Evolutionary conservation across 2,888 invertebrate species (phyloP).

Genomic region (Argyra leucocephala): DNA sequence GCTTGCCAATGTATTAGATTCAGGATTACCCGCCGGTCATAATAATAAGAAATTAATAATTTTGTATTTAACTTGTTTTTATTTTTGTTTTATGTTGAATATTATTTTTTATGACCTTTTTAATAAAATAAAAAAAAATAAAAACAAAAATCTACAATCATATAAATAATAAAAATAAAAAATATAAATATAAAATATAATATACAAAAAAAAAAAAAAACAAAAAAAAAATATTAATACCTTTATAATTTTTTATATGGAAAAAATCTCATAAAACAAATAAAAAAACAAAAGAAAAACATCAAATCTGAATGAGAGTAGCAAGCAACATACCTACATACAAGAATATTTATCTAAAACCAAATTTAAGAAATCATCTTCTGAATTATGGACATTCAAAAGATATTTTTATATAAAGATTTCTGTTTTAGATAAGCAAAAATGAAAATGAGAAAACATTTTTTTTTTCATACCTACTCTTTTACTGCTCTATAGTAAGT

Average conservation of each 20-base stretch:
- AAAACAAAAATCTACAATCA: not conserved
- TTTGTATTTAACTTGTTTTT: not conserved
- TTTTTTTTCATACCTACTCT: too few relatives aligned
- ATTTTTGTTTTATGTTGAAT: not conserved
- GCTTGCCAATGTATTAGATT: not conserved
- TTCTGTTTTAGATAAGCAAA: not conserved
- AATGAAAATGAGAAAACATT: not conserved
- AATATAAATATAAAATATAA: too few relatives aligned
- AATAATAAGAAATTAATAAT: too few relatives aligned
- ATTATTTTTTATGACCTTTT: slow-evolving; percentile 3
- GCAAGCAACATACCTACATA: not conserved
- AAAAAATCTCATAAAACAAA: not conserved
- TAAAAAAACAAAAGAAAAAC: not conserved
- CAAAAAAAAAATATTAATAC: not conserved
- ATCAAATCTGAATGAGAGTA: not conserved
- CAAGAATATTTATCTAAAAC: not conserved
- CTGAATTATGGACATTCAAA: not conserved
- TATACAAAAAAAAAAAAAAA: not conserved
- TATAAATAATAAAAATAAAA: not conserved
- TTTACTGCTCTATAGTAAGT: too few relatives aligned
- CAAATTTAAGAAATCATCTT: not conserved
- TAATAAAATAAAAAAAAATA: too few relatives aligned
- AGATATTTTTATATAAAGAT: slow-evolving; percentile 3
- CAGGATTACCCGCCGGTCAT: not conserved
- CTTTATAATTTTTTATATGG: not conserved